phyloP scores from a whole-genome alignment of 2,888 invertebrate species.

The Caenorhabditis becei region DNA sequence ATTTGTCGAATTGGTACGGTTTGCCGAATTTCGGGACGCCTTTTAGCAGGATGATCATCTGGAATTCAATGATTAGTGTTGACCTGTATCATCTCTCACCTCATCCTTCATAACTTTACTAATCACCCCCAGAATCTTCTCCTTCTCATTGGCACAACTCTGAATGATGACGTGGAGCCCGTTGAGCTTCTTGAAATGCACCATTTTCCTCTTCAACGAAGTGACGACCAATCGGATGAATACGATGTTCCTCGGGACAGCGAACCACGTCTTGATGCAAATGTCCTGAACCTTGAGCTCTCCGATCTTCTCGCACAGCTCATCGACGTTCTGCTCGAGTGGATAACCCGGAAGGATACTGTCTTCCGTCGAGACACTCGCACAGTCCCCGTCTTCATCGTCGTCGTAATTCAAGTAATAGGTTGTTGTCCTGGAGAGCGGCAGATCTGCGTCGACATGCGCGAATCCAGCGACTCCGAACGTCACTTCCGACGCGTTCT shows the following conservation, averaged over 20 bases:
- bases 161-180: constrained; percentile 28
- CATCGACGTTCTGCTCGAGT: constrained; percentile 35
- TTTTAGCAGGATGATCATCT: constrained; percentile 37
- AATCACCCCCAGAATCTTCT: constrained; percentile 20
- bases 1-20: constrained; percentile 5
- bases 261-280: constrained; percentile 16
- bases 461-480: constrained; percentile 25
- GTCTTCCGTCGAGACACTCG: constrained; percentile 21
- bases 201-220: not conserved
- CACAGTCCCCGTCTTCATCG: constrained; percentile 8
- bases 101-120: constrained; percentile 30
- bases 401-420: constrained; percentile 33
- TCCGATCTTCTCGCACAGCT: constrained; percentile 46
- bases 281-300: constrained; percentile 13
- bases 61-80: not conserved
- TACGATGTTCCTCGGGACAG: not conserved
- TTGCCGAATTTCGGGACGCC: not conserved
- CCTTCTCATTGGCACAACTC: not conserved
- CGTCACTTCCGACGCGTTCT: not conserved
- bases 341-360: constrained; percentile 34
- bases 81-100: not conserved
- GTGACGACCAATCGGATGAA: constrained; percentile 26
- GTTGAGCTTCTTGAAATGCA: constrained; percentile 23
- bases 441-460: not conserved
- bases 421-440: not conserved